Percentiles rank a stretch among this genome's conserved stretches.
Conservation (phyloP, 64 coral and sea anemone species). For the Porites australiensis region DNA sequence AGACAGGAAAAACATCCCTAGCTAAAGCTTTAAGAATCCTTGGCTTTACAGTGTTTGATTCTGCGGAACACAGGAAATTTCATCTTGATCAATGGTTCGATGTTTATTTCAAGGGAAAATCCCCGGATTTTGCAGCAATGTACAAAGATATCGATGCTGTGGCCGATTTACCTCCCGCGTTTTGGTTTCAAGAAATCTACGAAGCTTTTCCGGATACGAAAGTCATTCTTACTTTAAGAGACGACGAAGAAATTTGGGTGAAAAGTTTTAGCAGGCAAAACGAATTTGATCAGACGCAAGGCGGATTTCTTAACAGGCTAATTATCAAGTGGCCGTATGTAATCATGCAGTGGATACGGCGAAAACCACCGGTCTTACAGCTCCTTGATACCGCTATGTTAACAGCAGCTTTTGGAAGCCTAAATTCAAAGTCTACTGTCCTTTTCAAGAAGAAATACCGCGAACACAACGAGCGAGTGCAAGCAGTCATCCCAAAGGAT, state of each 20-base stretch:
- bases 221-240: slow-evolving; percentile 21
- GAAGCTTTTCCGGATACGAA: slow-evolving; percentile 34
- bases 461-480: neutral
- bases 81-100: slow-evolving; percentile 2
- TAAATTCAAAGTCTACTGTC: neutral
- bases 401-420: neutral
- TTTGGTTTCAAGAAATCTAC: slow-evolving; percentile 34
- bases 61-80: neutral
- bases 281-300: neutral
- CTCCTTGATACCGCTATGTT: too few species aligned
- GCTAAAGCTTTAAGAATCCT: slow-evolving; percentile 25
- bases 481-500: too few species aligned
- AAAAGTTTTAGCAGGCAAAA: neutral
- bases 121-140: slow-evolving; percentile 13
- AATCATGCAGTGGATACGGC: neutral
- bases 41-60: slow-evolving; percentile 17
- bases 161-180: neutral
- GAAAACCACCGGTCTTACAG: neutral
- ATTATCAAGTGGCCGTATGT: neutral
- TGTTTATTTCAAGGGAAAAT: neutral
- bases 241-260: slow-evolving; percentile 36
- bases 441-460: slow-evolving; percentile 18
- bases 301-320: neutral
- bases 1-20: slow-evolving; percentile 27
- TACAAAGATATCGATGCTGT: slow-evolving; percentile 36